Percentiles rank a stretch among this genome's conserved stretches.
These are phyloP conservation scores for Mnemiopsis leidyi DNA, from an alignment of 37 sponge, comb jelly and placozoan species.

Conservation along the genomic window DNA sequence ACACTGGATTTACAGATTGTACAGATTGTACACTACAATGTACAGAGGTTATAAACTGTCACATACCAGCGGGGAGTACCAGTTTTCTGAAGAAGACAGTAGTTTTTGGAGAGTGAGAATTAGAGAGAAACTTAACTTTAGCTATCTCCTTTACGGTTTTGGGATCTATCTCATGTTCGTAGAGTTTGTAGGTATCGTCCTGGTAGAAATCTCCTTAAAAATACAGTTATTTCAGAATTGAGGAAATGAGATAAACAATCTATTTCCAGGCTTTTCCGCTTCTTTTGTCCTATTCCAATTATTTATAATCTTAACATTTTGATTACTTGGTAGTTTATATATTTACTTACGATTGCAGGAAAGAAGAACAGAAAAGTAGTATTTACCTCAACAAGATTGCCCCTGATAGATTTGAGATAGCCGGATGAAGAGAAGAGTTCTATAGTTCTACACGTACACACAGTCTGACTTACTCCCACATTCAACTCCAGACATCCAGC, in stretches of 20 bases:
- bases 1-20: too few relatives aligned
- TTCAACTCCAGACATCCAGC: neutral
- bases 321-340: too few relatives aligned
- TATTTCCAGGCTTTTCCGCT: too few relatives aligned
- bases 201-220: neutral
- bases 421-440: constrained; percentile 1
- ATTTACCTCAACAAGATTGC: neutral
- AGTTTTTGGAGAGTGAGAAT: neutral
- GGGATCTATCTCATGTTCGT: neutral
- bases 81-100: neutral
- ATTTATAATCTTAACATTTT: too few relatives aligned
- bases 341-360: too few relatives aligned
- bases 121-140: constrained; percentile 4
- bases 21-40: too few relatives aligned
- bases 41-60: too few relatives aligned
- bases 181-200: neutral
- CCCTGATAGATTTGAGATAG: constrained; percentile 18
- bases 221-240: neutral
- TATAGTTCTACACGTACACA: constrained; percentile 1
- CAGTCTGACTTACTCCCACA: neutral
- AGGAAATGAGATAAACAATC: too few relatives aligned
- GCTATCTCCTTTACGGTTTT: neutral
- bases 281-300: too few relatives aligned
- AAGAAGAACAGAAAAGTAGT: too few relatives aligned
- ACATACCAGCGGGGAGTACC: too few relatives aligned